Conservation (phyloP, 2,113 vertebrate genomes). For the Odobenus rosmarus region DNA sequence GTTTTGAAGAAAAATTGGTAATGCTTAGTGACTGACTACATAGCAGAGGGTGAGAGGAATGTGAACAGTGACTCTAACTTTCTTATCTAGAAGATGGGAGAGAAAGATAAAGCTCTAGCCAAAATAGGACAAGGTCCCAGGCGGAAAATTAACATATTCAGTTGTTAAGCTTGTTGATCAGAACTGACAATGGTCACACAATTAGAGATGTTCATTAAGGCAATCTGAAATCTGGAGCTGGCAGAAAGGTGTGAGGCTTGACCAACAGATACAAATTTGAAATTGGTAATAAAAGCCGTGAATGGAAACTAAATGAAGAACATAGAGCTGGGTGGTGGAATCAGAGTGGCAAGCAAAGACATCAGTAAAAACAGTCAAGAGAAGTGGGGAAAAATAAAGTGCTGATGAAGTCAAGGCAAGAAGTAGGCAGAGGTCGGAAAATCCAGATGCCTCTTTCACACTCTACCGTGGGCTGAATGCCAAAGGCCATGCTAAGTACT, state of each 20-base stretch:
- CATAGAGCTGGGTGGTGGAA: not conserved
- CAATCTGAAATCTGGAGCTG: not conserved
- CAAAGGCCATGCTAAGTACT: not conserved
- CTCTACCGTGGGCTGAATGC: not conserved
- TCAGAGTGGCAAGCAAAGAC: not conserved
- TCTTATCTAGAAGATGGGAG: not conserved
- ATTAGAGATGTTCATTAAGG: not conserved
- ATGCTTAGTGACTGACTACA: not conserved
- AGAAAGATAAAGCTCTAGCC: not conserved
- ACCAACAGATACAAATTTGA: not conserved
- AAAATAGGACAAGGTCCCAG: not conserved
- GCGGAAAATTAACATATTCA: not conserved
- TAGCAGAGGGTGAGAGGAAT: not conserved
- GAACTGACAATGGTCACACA: not conserved
- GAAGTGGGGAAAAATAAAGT: not conserved
- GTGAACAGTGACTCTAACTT: not conserved
- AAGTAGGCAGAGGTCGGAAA: not conserved
- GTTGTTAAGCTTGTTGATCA: not conserved
- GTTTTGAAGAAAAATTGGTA: not conserved
- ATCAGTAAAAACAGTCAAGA: not conserved
- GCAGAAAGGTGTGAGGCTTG: not conserved
- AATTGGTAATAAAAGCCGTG: not conserved
- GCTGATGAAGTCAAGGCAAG: not conserved
- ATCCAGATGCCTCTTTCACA: not conserved
- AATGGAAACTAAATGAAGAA: not conserved